Percentiles rank a stretch among this genome's conserved stretches.
Conservation (phyloP, 2,888 invertebrate genomes). For the Tenthredo scrophulariae region DNA sequence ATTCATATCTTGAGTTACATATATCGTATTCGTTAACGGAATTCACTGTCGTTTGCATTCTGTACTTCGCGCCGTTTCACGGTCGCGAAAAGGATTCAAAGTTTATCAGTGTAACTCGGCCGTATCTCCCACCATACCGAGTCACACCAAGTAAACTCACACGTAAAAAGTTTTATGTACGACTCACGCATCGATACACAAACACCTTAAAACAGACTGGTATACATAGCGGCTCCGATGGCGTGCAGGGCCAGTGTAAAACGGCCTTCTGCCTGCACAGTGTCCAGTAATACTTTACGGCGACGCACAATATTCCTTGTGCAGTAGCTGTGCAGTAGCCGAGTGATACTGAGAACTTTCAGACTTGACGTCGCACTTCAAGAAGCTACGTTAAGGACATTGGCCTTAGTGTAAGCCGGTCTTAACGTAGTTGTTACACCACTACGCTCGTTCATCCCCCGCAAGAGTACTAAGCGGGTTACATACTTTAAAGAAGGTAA, state of each 20-base stretch:
- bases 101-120: slow-evolving; percentile 44
- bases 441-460: neutral
- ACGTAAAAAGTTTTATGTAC: neutral
- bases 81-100: neutral
- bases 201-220: slow-evolving; percentile 56
- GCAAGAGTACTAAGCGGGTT: neutral
- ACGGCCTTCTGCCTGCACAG: slow-evolving; percentile 72
- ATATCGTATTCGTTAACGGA: neutral
- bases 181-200: slow-evolving; percentile 45
- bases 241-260: slow-evolving; percentile 74
- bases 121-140: slow-evolving; percentile 26
- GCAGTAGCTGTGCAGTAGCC: slow-evolving; percentile 19
- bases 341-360: neutral
- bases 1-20: neutral
- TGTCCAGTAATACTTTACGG: slow-evolving; percentile 29
- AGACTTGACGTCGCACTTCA: neutral
- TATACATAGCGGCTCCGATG: slow-evolving; percentile 71
- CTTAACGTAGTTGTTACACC: neutral
- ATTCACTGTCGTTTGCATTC: neutral
- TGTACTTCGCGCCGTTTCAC: neutral
- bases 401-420: neutral
- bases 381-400: neutral
- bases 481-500: neutral
- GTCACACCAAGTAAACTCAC: slow-evolving; percentile 49
- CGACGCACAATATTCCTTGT: neutral